Percentiles rank a stretch among this genome's conserved stretches.
These are phyloP conservation scores for Cyclophora punctaria DNA, from an alignment of 2,888 invertebrate genomes.

Conservation along the genomic window DNA sequence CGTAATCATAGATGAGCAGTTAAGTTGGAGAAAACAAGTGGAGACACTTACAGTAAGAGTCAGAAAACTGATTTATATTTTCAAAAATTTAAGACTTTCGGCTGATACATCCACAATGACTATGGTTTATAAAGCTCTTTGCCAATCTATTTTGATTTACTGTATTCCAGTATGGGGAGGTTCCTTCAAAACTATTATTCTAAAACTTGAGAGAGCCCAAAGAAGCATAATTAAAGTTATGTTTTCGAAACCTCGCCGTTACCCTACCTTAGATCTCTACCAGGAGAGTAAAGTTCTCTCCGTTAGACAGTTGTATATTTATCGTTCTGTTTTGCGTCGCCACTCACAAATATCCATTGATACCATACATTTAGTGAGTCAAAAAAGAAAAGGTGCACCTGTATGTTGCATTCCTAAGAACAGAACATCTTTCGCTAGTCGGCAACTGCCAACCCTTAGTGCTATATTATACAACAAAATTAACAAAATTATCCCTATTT, in stretches of 20 bases:
- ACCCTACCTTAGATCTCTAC: not conserved
- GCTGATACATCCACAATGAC: not conserved
- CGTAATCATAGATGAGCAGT: not conserved
- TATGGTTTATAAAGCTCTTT: not conserved
- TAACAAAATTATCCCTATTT: not conserved
- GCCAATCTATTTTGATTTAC: slow-evolving; percentile 3
- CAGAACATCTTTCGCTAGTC: not conserved
- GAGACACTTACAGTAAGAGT: not conserved
- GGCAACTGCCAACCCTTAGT: not conserved
- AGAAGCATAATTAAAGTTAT: slow-evolving; percentile 1
- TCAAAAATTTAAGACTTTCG: slow-evolving; percentile 5
- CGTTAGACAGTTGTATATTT: not conserved
- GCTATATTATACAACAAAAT: not conserved
- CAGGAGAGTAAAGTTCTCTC: not conserved
- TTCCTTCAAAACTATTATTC: not conserved
- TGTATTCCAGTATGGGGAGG: slow-evolving; percentile 8
- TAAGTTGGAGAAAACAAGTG: not conserved
- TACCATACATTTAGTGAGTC: too few relatives aligned
- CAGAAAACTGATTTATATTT: slow-evolving; percentile 6
- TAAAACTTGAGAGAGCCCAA: not conserved
- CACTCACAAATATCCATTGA: not conserved
- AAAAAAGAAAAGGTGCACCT: not conserved
- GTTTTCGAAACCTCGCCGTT: slow-evolving; percentile 17
- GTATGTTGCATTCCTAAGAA: not conserved
- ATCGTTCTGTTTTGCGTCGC: not conserved